Evolutionary conservation across 2,113 vertebrate genomes (phyloP), one percentile per base, ranked within the genome.

Genomic region (Halcyon senegalensis): DNA sequence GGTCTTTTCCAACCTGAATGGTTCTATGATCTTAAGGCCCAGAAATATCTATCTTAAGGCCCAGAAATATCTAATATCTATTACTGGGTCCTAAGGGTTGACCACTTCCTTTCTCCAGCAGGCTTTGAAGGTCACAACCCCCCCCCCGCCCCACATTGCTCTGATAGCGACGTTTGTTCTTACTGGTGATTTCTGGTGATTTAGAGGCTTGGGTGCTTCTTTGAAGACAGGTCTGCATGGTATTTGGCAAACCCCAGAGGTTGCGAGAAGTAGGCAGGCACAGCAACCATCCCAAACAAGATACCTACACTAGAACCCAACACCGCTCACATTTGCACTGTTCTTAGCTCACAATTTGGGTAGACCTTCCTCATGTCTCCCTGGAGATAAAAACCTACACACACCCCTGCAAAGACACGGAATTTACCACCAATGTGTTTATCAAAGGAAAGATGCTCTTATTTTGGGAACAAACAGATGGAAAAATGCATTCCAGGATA

Each of bases 401-500:
- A 43, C 60, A 10, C 51, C 56, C 91, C 94, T 91, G 76, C 86
- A 78, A 67, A 90, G 73, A 63, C 60, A 7, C 0, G 5, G 17
- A 44, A 80, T n/a, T 84, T 86, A 56, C 56, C 4, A 2, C 79
- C 53, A 43, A 60, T 33, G 76, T 24, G 30, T 77, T 75, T n/a
- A 62, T 90, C 64, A 75, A 72, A 68, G 84, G 72, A 93, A 94
- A 93, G 79, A 81, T 81, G 43, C 73, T 86, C 46, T 70, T 70
- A 74, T 94, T 56, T 77, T 5, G 2, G 10, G 33, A 24, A 80
- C 50, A 91, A 96, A 87, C 91, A 96, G 89, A 91, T 91, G 89
- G 68, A 87, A 91, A 96, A 95, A 67, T 19, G 11, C 46, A 56
- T 91, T 85, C 93, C 70, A 76, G 35, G 59, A 13, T 39, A 16